Percentiles rank a stretch among this genome's conserved stretches.
phyloP scores from a whole-genome alignment of 1,140 invertebrate species.

The Drosophila tani region DNA sequence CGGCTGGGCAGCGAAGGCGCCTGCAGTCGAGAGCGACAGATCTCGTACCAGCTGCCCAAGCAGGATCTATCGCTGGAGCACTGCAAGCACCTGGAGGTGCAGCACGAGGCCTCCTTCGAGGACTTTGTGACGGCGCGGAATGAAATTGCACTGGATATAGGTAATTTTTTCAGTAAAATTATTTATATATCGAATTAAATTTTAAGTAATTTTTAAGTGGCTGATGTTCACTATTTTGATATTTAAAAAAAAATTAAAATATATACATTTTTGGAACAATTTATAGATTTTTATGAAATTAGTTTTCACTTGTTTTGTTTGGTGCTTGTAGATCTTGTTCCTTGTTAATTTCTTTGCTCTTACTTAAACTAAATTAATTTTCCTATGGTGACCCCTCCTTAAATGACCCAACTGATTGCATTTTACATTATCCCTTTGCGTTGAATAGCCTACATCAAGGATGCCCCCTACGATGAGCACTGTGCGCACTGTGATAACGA shows the following conservation, averaged over 20 bases:
- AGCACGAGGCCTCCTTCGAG: conserved; percentile 91
- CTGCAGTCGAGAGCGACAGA: conserved; percentile 91
- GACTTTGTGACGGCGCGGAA: conserved; percentile 97
- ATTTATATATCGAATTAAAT: too few relatives aligned
- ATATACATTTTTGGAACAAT: too few relatives aligned
- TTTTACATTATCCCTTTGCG: conserved; percentile 4
- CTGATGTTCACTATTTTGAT: too few relatives aligned
- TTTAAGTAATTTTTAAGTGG: too few relatives aligned
- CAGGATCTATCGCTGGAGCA: conserved; percentile 96
- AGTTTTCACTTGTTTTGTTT: too few relatives aligned
- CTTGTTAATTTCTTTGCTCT: too few relatives aligned
- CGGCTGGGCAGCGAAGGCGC: conserved; percentile 91
- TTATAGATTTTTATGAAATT: too few relatives aligned
- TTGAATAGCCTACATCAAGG: conserved; percentile 77
- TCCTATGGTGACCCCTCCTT: neutral
- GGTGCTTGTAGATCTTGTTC: too few relatives aligned
- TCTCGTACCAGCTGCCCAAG: conserved; percentile 96
- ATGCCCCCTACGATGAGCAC: conserved; percentile 81
- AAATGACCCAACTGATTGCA: conserved; percentile 7
- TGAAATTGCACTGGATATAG: conserved; percentile 97
- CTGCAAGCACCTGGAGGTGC: conserved; percentile 93
- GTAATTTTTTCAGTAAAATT: conserved; percentile 84
- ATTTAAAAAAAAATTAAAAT: too few relatives aligned
- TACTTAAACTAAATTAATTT: neutral
- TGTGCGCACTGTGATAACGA: conserved; percentile 86